Evolutionary conservation across 2,888 invertebrate species (phyloP).

Genomic region (Oscheius sp.): DNA sequence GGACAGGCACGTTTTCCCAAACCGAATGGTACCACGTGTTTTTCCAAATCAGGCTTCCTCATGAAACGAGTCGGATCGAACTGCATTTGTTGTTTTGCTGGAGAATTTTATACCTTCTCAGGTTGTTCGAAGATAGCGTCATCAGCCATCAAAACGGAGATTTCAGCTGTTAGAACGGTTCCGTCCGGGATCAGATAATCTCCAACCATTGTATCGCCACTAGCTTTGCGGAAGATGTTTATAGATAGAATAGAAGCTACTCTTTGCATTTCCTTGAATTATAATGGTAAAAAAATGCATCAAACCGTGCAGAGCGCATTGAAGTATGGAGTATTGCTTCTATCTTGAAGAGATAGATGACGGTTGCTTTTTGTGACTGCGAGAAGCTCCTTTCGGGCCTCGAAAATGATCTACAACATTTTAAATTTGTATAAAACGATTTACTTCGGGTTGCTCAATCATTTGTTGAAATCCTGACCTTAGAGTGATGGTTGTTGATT

Average conservation of each 20-base stretch:
- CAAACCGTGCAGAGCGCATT: slow-evolving; percentile 38
- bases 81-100: neutral
- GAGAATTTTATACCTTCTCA: neutral
- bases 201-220: neutral
- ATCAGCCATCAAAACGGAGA: neutral
- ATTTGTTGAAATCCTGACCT: slow-evolving; percentile 41
- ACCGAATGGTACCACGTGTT: slow-evolving; percentile 13
- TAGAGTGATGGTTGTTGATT: slow-evolving; percentile 53
- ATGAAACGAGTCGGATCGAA: slow-evolving; percentile 2
- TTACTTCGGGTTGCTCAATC: slow-evolving; percentile 31
- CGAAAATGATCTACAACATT: slow-evolving; percentile 16
- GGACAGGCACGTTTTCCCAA: slow-evolving; percentile 21
- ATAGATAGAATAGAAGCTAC: neutral
- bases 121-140: neutral
- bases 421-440: neutral
- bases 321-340: slow-evolving; percentile 35
- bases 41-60: neutral
- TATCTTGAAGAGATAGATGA: slow-evolving; percentile 32
- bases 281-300: neutral
- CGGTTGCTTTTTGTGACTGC: slow-evolving; percentile 27
- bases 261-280: slow-evolving; percentile 3
- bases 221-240: neutral
- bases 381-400: slow-evolving; percentile 34
- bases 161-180: slow-evolving; percentile 5
- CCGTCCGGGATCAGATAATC: slow-evolving; percentile 12